Evolutionary conservation across 2,888 invertebrate species (phyloP).

Genomic region (Endomychus coccineus): DNA sequence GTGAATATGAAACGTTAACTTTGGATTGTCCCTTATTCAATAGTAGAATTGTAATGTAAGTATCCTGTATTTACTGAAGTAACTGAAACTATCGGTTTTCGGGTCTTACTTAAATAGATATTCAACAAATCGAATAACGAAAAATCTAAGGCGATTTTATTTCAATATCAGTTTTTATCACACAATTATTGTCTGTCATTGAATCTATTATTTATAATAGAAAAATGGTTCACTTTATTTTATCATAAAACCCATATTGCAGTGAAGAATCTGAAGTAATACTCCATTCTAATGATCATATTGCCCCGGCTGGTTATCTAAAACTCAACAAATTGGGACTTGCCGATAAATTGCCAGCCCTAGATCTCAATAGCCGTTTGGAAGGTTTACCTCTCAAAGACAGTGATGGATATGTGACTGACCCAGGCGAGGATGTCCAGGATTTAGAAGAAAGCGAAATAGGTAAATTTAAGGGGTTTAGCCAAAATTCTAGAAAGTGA

Average conservation of each 20-base stretch:
- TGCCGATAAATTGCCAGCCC: slow-evolving; percentile 54
- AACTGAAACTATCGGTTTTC: background rate
- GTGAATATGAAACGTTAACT: slow-evolving; percentile 97
- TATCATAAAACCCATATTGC: too few relatives aligned
- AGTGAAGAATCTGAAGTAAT: slow-evolving; percentile 83
- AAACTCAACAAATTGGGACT: slow-evolving; percentile 78
- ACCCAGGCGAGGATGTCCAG: slow-evolving; percentile 38
- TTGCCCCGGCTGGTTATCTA: slow-evolving; percentile 92
- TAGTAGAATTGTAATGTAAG: slow-evolving; percentile 84
- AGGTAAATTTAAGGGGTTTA: too few relatives aligned
- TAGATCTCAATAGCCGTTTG: slow-evolving; percentile 35
- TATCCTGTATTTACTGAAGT: slow-evolving; percentile 37
- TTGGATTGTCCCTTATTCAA: slow-evolving; percentile 94
- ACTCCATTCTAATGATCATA: slow-evolving; percentile 83
- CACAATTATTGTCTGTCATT: too few relatives aligned
- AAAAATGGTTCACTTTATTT: background rate
- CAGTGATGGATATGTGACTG: slow-evolving; percentile 40
- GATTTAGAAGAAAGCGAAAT: slow-evolving; percentile 28
- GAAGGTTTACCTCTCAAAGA: slow-evolving; percentile 38
- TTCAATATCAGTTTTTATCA: too few relatives aligned
- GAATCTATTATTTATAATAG: background rate
- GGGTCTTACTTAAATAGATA: too few relatives aligned
- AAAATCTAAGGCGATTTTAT: too few relatives aligned
- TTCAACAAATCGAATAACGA: too few relatives aligned
- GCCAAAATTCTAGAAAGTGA: too few relatives aligned